Conservation (phyloP, 2,113 vertebrate species). For the Psilopogon haemacephalus region DNA sequence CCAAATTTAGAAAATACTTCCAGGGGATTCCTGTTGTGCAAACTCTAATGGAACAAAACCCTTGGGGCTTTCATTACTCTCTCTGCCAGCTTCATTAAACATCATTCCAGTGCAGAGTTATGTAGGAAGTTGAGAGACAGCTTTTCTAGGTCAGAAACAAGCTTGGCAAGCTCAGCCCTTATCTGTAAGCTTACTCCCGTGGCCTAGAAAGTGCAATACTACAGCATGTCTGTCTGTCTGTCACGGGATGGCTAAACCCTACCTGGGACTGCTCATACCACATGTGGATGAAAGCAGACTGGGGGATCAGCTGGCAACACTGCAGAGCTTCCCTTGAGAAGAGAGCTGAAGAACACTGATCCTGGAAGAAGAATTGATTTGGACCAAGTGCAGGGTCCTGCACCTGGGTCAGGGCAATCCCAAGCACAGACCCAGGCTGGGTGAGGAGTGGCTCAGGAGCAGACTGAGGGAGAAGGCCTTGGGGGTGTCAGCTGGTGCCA, state of each 20-base stretch:
- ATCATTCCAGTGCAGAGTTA: constrained; percentile 49
- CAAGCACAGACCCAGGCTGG: no score
- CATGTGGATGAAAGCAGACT: background rate
- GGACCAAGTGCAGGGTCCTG: background rate
- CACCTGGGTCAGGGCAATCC: no score
- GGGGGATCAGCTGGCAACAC: background rate
- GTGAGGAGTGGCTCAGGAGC: no score
- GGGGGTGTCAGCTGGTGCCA: no score
- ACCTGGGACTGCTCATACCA: background rate
- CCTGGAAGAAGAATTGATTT: background rate
- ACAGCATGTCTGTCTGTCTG: background rate
- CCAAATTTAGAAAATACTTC: constrained; percentile 15
- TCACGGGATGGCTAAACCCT: background rate
- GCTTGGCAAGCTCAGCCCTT: constrained; percentile 41
- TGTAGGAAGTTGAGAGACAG: constrained; percentile 41
- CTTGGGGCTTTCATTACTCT: constrained; percentile 59
- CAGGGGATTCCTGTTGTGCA: constrained; percentile 21
- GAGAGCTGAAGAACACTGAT: background rate
- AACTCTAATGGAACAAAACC: constrained; percentile 52
- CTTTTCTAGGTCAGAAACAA: constrained; percentile 59
- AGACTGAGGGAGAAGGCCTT: no score
- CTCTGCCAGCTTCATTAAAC: constrained; percentile 63
- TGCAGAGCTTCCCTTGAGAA: background rate
- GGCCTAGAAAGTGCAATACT: background rate
- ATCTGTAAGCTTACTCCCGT: background rate